A percentile compares a stretch with the other conserved stretches of the same genome.
Evolutionary conservation across 2,888 invertebrate species (phyloP).

Genomic region (Epistrophella euchroma): DNA sequence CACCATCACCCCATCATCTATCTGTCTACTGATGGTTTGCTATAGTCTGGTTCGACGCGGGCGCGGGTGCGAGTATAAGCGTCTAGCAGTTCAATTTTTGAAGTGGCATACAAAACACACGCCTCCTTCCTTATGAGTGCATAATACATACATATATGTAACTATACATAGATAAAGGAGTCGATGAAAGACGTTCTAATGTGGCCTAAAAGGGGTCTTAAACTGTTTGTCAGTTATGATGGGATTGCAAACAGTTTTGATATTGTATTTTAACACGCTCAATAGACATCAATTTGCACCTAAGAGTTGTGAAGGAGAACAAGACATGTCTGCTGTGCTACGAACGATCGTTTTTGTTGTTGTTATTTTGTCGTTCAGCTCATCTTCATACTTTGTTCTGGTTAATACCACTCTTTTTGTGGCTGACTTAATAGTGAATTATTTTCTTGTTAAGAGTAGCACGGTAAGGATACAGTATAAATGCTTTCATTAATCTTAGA

Average conservation of each 20-base stretch:
- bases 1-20: constrained; percentile 33
- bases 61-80: constrained; percentile 44
- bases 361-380: constrained; percentile 32
- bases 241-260: constrained; percentile 77
- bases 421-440: constrained; percentile 30
- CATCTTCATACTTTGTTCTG: constrained; percentile 28
- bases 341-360: constrained; percentile 3
- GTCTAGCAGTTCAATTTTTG: constrained; percentile 56
- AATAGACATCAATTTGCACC: constrained; percentile 76
- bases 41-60: constrained; percentile 41
- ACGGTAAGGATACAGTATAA: constrained; percentile 44
- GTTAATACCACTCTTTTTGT: constrained; percentile 26
- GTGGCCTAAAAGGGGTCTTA: constrained; percentile 75
- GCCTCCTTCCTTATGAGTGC: constrained; percentile 71
- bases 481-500: constrained; percentile 36
- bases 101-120: constrained; percentile 57
- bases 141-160: background rate
- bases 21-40: constrained; percentile 30
- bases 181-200: constrained; percentile 77
- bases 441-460: constrained; percentile 31
- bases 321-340: constrained; percentile 43
- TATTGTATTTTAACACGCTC: constrained; percentile 76
- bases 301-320: constrained; percentile 62
- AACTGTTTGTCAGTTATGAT: constrained; percentile 76
- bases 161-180: background rate